These are phyloP conservation scores for Porites rus DNA, from an alignment of 92 coral and sea anemone species.

Conservation along the genomic window DNA sequence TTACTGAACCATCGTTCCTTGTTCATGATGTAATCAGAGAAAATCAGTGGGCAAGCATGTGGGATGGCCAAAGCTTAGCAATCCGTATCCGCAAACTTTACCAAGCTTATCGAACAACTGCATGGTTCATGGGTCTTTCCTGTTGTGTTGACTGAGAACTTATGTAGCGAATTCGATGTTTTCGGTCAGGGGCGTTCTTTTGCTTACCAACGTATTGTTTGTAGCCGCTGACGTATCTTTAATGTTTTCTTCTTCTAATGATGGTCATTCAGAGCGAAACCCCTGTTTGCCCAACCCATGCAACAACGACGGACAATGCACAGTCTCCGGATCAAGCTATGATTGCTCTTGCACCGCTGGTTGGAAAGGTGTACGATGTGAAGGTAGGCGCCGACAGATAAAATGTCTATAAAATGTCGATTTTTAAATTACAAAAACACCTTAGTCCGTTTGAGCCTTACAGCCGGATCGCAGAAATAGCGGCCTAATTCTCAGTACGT, in stretches of 20 bases:
- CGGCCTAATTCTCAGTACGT: too few relatives aligned
- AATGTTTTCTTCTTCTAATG: constrained; percentile 40
- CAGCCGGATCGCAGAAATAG: not conserved
- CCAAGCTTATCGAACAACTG: constrained; percentile 17
- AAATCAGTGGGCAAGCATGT: constrained; percentile 42
- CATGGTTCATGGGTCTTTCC: constrained; percentile 31
- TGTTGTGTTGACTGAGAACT: constrained; percentile 21
- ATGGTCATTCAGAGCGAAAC: constrained; percentile 70
- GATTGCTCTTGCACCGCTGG: constrained; percentile 95
- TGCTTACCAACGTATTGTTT: constrained; percentile 48
- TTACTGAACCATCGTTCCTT: constrained; percentile 51
- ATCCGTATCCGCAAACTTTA: constrained; percentile 16
- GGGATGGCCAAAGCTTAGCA: constrained; percentile 34
- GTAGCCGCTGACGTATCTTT: constrained; percentile 34
- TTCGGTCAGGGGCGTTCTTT: constrained; percentile 32
- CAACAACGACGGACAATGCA: constrained; percentile 90
- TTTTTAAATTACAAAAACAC: not conserved
- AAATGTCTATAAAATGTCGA: not conserved
- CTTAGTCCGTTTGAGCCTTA: too few relatives aligned
- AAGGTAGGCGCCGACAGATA: constrained; percentile 62
- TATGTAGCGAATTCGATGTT: constrained; percentile 58
- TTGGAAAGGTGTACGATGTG: constrained; percentile 91
- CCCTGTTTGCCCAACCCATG: constrained; percentile 96
- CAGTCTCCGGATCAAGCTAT: constrained; percentile 79
- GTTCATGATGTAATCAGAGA: constrained; percentile 63